Percentiles rank a stretch among this genome's conserved stretches.
Conservation (phyloP, 2,113 vertebrate species). For the Cepphus grylle region DNA sequence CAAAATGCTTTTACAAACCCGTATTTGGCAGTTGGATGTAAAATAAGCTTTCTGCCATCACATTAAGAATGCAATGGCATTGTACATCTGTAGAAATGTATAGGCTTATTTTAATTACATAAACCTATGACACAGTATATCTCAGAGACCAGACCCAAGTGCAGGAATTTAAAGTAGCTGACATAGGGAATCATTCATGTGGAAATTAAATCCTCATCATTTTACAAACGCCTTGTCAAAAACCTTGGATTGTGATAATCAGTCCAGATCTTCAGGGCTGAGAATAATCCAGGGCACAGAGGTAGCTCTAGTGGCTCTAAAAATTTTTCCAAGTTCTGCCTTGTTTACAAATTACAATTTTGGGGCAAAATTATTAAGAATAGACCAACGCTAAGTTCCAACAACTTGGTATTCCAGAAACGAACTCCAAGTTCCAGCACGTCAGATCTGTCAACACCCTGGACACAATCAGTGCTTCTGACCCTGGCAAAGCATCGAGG, state of each 20-base stretch:
- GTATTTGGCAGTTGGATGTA: neutral
- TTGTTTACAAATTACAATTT: neutral
- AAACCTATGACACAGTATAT: neutral
- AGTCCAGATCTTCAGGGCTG: neutral
- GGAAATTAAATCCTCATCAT: neutral
- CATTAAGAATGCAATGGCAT: neutral
- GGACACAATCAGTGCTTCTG: neutral
- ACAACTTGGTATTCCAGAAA: neutral
- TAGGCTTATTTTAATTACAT: neutral
- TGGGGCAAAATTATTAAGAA: neutral
- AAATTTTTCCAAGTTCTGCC: neutral
- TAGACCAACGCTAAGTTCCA: neutral
- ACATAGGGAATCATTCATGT: neutral
- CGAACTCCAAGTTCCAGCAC: neutral
- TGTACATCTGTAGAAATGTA: neutral
- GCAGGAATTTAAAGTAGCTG: neutral
- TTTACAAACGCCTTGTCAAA: neutral
- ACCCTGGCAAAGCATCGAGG: neutral
- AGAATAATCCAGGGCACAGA: neutral
- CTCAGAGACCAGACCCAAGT: neutral
- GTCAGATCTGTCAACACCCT: neutral
- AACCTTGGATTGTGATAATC: neutral
- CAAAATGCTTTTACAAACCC: neutral
- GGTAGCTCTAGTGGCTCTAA: neutral
- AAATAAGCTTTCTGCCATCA: neutral